phyloP scores from a whole-genome alignment of 2,888 invertebrate species.

The Dioctria linearis region DNA sequence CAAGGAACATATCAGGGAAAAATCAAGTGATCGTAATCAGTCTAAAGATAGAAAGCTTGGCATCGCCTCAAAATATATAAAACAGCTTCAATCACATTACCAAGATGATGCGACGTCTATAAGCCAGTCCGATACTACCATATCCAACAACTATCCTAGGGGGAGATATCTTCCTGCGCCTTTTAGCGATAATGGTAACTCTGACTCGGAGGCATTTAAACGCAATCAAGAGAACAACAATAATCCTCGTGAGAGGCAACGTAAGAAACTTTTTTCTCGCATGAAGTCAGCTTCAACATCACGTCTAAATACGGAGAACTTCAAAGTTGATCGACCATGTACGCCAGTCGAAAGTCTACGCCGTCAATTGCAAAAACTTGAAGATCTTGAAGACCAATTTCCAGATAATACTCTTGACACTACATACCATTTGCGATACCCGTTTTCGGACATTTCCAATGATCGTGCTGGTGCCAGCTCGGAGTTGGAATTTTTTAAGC shows the following conservation, averaged over 20 bases:
- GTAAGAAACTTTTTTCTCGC: constrained; percentile 79
- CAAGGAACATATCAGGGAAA: constrained; percentile 58
- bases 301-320: constrained; percentile 74
- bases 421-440: constrained; percentile 84
- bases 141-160: constrained; percentile 69
- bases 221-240: constrained; percentile 72
- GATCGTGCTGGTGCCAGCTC: constrained; percentile 73
- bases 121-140: constrained; percentile 70
- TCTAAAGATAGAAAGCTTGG: constrained; percentile 63
- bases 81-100: constrained; percentile 67
- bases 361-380: constrained; percentile 84
- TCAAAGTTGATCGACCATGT: constrained; percentile 73
- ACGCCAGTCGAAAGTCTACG: constrained; percentile 86
- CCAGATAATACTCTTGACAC: constrained; percentile 81
- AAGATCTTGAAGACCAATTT: constrained; percentile 87
- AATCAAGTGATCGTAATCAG: constrained; percentile 61
- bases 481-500: constrained; percentile 87
- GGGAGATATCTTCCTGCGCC: constrained; percentile 65
- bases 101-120: constrained; percentile 68
- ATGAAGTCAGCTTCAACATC: constrained; percentile 81
- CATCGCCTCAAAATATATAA: constrained; percentile 68
- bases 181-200: constrained; percentile 69
- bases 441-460: constrained; percentile 79
- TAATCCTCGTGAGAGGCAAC: constrained; percentile 73
- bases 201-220: constrained; percentile 67